These are phyloP conservation scores for Cataglyphis albicans DNA, from an alignment of 2,888 invertebrate genomes.

Conservation along the genomic window DNA sequence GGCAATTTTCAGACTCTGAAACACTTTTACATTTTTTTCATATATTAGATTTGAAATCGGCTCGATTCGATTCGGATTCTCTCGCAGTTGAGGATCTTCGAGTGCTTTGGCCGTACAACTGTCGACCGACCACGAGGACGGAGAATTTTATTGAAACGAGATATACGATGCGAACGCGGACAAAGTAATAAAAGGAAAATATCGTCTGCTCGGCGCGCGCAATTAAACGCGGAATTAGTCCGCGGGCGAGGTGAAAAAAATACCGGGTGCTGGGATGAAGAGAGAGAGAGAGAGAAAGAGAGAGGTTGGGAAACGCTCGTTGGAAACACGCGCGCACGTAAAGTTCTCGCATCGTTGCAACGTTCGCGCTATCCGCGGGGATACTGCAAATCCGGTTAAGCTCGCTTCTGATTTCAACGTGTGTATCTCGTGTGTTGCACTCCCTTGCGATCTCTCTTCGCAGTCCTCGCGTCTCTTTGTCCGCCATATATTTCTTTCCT, in stretches of 20 bases:
- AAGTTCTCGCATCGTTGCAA: slow-evolving; percentile 54
- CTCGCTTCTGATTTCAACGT: slow-evolving; percentile 59
- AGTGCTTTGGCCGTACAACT: slow-evolving; percentile 4
- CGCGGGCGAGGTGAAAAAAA: slow-evolving; percentile 44
- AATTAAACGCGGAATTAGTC: slow-evolving; percentile 63
- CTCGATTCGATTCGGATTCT: slow-evolving; percentile 17
- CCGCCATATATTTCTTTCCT: neutral
- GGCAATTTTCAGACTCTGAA: neutral
- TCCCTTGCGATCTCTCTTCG: slow-evolving; percentile 40
- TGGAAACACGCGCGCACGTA: slow-evolving; percentile 43
- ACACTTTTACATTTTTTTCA: neutral
- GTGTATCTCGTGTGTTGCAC: slow-evolving; percentile 38
- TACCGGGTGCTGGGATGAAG: neutral
- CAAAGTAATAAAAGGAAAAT: slow-evolving; percentile 57
- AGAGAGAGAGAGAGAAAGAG: neutral
- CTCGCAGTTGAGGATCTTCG: slow-evolving; percentile 7
- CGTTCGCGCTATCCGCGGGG: slow-evolving; percentile 52
- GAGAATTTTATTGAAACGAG: slow-evolving; percentile 61
- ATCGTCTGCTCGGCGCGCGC: slow-evolving; percentile 49
- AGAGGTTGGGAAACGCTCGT: slow-evolving; percentile 11
- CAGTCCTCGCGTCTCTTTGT: slow-evolving; percentile 6
- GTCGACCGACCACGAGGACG: neutral
- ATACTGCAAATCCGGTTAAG: slow-evolving; percentile 59
- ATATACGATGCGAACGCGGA: slow-evolving; percentile 51
- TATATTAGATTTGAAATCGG: neutral